Evolutionary conservation across 2,888 invertebrate species (phyloP).

Genomic region (Tetragonisca angustula): DNA sequence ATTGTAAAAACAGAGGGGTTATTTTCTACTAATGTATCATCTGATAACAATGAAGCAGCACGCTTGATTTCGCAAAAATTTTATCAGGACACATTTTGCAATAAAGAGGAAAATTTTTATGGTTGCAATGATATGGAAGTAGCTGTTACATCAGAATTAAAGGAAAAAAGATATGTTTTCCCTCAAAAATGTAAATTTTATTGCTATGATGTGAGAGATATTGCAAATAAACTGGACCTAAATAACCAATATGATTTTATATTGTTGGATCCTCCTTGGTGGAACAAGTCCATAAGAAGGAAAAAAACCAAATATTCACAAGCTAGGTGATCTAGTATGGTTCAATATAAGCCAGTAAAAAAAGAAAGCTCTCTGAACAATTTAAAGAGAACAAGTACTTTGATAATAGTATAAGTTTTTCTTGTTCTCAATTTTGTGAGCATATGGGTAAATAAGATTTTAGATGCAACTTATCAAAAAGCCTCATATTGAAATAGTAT

Average conservation of each 20-base stretch:
- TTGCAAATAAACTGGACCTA: conserved; percentile 85
- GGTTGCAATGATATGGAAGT: conserved; percentile 87
- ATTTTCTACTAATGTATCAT: conserved; percentile 64
- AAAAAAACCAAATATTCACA: conserved; percentile 87
- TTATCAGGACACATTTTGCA: conserved; percentile 81
- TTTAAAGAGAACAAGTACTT: conserved; percentile 59
- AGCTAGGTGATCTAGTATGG: conserved; percentile 85
- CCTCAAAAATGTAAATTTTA: conserved; percentile 89
- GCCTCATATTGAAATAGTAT: conserved; percentile 17
- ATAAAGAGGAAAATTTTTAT: conserved; percentile 78
- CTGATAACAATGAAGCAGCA: conserved; percentile 81
- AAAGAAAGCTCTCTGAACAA: conserved; percentile 58
- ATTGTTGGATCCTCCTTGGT: conserved; percentile 97
- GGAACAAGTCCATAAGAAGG: conserved; percentile 96
- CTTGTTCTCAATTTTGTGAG: conserved; percentile 59
- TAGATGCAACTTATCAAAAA: conserved; percentile 58
- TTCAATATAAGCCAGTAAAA: conserved; percentile 56
- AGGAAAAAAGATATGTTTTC: conserved; percentile 86
- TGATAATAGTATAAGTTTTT: conserved; percentile 65
- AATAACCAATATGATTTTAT: conserved; percentile 90
- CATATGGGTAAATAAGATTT: conserved; percentile 63
- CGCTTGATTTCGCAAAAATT: conserved; percentile 81
- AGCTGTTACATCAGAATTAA: conserved; percentile 85
- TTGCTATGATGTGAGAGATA: conserved; percentile 88
- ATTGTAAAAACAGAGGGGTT: conserved; percentile 69